Base-by-base conservation (phyloP, 1,140 invertebrate species). In the Trachymyrmex septentrionalis region DNA sequence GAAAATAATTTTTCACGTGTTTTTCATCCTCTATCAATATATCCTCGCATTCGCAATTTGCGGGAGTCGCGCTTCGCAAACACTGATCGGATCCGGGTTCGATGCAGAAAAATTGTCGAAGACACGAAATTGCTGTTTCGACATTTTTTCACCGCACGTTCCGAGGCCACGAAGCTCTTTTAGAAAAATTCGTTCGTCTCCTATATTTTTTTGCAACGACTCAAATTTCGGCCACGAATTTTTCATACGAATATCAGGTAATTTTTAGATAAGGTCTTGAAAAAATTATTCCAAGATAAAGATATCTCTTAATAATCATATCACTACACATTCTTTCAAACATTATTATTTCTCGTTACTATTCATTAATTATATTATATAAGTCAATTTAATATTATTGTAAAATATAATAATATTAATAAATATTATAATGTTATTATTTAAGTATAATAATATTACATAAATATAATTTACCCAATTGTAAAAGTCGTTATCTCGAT, bases 1-100 rank as follows among this genome's bases (percentile, higher is more conserved):
- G 9, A 57, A 61, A 61, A 61, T 61, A 61, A 61, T 61, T 61
- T 27, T 61, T 73, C 44, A 50, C 24, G 38, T 61, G 55, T 61
- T 72, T 82, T 73, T 44, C 34, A 16, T 73, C 27, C 34, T 21
- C n/a, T 19, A 19, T 21, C 34, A 27, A 69, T 55, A 21, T 16
- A 53, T 12, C 30, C 27, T 16, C 34, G 16, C 63, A n/a, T 53
- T 57, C 53, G 61, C 10, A 3, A 19, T 24, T 21, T 27, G 66
- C 9, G 27, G 61, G 34, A 59, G 44, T 12, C 64, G 48, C 9
- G 48, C 9, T 38, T 21, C 2, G 2, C 50, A 3, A 50, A 50
- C 48, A 16, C 44, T 44, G 38, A 44, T 69, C 14, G 44, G 12
- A 38, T 34, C 16, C 73, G 14, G 7, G 16, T 9, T 19, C n/a